These are phyloP conservation scores for Rhynchophorus ferrugineus DNA, from an alignment of 1,140 invertebrate species.

Conservation along the genomic window DNA sequence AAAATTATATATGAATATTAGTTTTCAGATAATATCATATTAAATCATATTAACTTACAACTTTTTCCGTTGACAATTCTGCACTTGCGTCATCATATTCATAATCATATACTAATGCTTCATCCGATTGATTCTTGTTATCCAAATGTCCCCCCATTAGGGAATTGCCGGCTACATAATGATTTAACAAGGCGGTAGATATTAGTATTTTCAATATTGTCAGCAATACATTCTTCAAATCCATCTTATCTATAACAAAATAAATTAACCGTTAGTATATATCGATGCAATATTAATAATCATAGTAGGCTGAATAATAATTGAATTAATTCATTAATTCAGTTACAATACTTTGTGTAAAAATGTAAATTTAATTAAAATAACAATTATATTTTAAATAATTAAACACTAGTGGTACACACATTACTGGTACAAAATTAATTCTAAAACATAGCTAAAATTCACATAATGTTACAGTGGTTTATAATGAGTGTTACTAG, in stretches of 20 bases:
- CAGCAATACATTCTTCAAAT: conserved; percentile 33
- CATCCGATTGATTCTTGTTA: conserved; percentile 24
- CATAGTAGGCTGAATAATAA: too few relatives aligned
- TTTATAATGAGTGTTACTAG: too few relatives aligned
- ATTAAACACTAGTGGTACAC: too few relatives aligned
- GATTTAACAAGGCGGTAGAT: conserved; percentile 31
- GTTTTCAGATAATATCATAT: neutral
- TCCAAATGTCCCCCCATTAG: conserved; percentile 35
- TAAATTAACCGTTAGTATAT: neutral
- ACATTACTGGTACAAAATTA: too few relatives aligned
- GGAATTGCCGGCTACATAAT: conserved; percentile 24
- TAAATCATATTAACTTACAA: neutral
- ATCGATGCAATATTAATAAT: too few relatives aligned
- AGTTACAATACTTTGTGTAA: too few relatives aligned
- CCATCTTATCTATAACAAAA: conserved; percentile 26
- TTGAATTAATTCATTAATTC: too few relatives aligned
- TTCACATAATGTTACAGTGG: too few relatives aligned
- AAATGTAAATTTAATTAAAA: too few relatives aligned
- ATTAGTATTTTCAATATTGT: conserved; percentile 38
- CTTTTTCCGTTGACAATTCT: conserved; percentile 2
- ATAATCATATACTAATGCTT: conserved; percentile 8
- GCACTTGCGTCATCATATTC: conserved; percentile 19
- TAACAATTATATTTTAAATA: too few relatives aligned
- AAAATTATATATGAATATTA: neutral
- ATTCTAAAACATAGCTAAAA: too few relatives aligned